Evolutionary conservation across 1,140 invertebrate genomes (phyloP), one percentile per base, ranked within the genome.

Genomic region (Eriocheir sinensis): DNA sequence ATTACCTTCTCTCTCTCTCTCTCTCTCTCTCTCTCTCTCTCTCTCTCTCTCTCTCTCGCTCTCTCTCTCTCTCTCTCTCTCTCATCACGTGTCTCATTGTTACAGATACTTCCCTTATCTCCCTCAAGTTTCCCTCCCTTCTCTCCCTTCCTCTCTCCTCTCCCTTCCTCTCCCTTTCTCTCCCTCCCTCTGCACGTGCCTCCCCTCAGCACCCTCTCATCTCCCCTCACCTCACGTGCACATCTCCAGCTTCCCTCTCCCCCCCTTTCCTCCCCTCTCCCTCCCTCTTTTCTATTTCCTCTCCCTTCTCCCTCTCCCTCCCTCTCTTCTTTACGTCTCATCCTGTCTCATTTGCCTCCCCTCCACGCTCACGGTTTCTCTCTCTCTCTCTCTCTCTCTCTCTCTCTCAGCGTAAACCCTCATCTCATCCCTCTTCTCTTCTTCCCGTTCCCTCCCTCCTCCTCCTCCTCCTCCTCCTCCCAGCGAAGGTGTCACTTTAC

Each of bases 41-140:
- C n/a, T n/a, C n/a, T n/a, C n/a, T n/a, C n/a, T n/a, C n/a, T n/a
- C n/a, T 48, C 44, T 48, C 44, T 48, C 44, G 4, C 44, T 72
- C 53, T 72, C 21, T 15, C 53, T 72, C 27, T 72, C 60, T 72
- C 60, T 17, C 60, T 8, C 60, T 72, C 60, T n/a, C 8, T n/a
- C n/a, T 72, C 4, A n/a, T n/a, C 60, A 72, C 60, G 60, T 72
- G 60, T 72, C 60, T 72, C 60, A 72, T 72, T 72, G 60, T 72
- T 27, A n/a, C 21, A 72, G 60, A 72, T 72, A 72, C 60, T n/a
- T 72, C 60, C 21, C 60, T 72, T 72, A 72, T 72, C 60, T 72
- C 60, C 60, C 60, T 72, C 60, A 72, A 72, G 60, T 72, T 72
- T 72, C 60, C 60, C 21, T 21, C 53, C 53, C 15, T 21, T 60